Evolutionary conservation across 2,113 vertebrate genomes (phyloP).

Genomic region (Notarius quadriscutis): DNA sequence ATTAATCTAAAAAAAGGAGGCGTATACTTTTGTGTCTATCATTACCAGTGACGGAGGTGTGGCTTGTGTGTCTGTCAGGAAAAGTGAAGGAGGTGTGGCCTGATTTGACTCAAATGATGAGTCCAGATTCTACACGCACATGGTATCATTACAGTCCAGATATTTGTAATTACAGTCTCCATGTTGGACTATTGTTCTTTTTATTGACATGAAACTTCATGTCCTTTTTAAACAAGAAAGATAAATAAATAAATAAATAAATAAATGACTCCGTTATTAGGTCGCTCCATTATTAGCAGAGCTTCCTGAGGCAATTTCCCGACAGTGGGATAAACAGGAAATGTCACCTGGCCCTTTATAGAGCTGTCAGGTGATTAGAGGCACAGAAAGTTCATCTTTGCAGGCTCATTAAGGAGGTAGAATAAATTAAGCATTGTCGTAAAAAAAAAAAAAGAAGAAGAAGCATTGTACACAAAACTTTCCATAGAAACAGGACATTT

Average conservation of each 20-base stretch:
- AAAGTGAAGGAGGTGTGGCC: not conserved
- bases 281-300: not conserved
- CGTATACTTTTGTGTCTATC: no score
- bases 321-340: slow-evolving; percentile 27
- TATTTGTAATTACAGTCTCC: not conserved
- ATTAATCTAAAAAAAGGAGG: not conserved
- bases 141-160: not conserved
- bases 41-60: not conserved
- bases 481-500: not conserved
- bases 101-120: not conserved
- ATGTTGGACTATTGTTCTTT: not conserved
- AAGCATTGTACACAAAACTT: not conserved
- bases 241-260: slow-evolving; percentile 25
- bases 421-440: slow-evolving; percentile 3
- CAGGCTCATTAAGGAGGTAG: slow-evolving; percentile 30
- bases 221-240: not conserved
- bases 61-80: not conserved
- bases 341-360: slow-evolving; percentile 44
- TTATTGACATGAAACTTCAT: not conserved
- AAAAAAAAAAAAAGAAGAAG: not conserved
- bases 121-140: not conserved
- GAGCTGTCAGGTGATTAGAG: slow-evolving; percentile 44
- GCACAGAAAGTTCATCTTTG: slow-evolving; percentile 29
- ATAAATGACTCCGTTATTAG: not conserved
- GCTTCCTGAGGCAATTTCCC: slow-evolving; percentile 15